Evolutionary conservation across 2,113 vertebrate species (phyloP).

Genomic region (Marmota monax): DNA sequence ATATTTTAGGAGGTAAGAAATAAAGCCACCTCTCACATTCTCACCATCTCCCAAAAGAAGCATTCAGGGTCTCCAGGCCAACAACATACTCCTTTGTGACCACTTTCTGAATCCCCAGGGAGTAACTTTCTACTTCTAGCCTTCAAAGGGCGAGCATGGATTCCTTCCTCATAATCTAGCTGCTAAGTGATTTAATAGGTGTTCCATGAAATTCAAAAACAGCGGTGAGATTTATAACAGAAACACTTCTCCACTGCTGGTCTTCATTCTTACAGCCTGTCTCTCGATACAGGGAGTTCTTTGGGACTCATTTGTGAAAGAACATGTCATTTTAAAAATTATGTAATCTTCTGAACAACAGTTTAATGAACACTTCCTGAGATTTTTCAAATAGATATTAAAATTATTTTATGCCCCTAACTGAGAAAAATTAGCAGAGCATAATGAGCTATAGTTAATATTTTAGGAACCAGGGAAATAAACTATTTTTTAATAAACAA

Average conservation of each 20-base stretch:
- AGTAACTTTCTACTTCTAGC: conserved; percentile 33
- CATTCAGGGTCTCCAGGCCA: conserved; percentile 30
- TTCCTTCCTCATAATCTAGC: background rate
- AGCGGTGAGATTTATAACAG: conserved; percentile 10
- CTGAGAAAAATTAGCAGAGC: conserved; percentile 36
- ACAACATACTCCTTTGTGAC: background rate
- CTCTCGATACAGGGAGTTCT: background rate
- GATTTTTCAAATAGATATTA: conserved; percentile 37
- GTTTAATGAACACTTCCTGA: conserved; percentile 57
- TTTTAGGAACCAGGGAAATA: background rate
- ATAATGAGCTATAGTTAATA: conserved; percentile 30
- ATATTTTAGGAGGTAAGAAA: conserved; percentile 58
- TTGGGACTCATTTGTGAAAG: conserved; percentile 54
- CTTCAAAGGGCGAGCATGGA: background rate
- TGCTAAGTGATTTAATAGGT: conserved; percentile 15
- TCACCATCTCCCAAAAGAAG: conserved; percentile 27
- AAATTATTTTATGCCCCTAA: background rate
- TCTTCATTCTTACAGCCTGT: background rate
- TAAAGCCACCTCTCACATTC: background rate
- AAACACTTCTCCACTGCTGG: background rate
- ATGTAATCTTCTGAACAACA: conserved; percentile 47
- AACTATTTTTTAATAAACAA: background rate
- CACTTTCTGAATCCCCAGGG: background rate
- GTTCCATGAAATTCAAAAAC: conserved; percentile 40
- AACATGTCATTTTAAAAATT: conserved; percentile 38